A percentile compares a stretch with the other conserved stretches of the same genome.
Evolutionary conservation across 2,888 invertebrate genomes (phyloP).

Genomic region (Andrena minutula): DNA sequence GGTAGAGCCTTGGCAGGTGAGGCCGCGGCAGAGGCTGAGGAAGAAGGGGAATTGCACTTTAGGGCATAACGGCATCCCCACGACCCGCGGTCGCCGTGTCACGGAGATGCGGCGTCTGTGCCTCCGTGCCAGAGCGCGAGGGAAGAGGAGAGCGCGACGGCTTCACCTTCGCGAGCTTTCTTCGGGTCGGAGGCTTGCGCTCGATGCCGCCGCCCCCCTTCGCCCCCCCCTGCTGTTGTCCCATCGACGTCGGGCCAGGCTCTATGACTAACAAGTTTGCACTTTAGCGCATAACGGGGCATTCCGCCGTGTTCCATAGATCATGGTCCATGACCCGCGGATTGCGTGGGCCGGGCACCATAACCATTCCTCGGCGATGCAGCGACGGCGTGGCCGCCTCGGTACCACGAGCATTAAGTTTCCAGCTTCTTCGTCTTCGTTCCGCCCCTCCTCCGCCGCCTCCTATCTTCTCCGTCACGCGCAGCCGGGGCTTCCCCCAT

Average conservation of each 20-base stretch:
- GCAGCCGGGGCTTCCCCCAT: not conserved
- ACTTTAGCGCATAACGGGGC: slow-evolving; percentile 84
- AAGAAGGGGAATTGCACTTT: slow-evolving; percentile 77
- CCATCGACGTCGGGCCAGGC: slow-evolving; percentile 72
- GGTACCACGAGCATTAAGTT: slow-evolving; percentile 74
- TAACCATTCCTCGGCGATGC: slow-evolving; percentile 71
- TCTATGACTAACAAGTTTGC: slow-evolving; percentile 85
- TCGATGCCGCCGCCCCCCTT: slow-evolving; percentile 36
- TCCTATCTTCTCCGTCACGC: slow-evolving; percentile 44
- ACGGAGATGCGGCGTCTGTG: slow-evolving; percentile 54
- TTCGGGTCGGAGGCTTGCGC: slow-evolving; percentile 33
- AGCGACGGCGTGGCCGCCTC: slow-evolving; percentile 61
- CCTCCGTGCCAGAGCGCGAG: slow-evolving; percentile 55
- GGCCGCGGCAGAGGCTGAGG: not conserved
- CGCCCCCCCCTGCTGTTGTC: slow-evolving; percentile 64
- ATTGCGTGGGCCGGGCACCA: slow-evolving; percentile 82
- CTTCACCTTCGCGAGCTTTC: slow-evolving; percentile 28
- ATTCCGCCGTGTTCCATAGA: slow-evolving; percentile 81
- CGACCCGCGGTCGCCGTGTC: slow-evolving; percentile 73
- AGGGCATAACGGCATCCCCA: slow-evolving; percentile 82
- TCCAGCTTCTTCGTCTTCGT: slow-evolving; percentile 67
- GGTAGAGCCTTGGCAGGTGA: not conserved
- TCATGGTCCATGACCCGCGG: slow-evolving; percentile 82
- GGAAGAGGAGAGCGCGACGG: not conserved
- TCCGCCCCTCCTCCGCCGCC: slow-evolving; percentile 24